These are phyloP conservation scores for Aptenodytes forsteri DNA, from an alignment of 2,113 vertebrate species.

Conservation along the genomic window DNA sequence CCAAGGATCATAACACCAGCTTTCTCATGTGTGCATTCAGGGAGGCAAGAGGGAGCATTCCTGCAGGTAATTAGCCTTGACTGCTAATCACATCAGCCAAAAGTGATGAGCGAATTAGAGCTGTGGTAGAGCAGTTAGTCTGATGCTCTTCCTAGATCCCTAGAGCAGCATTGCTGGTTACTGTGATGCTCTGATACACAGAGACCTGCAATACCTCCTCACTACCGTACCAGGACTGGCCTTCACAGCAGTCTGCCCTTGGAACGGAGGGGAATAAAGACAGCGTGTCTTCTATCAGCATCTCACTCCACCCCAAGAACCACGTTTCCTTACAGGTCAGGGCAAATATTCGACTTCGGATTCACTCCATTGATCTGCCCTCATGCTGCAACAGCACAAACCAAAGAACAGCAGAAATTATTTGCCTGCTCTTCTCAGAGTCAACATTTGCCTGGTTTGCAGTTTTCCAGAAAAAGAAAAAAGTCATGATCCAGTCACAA, in stretches of 20 bases:
- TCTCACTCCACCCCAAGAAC: background rate
- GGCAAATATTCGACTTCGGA: background rate
- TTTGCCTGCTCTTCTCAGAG: background rate
- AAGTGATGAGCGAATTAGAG: conserved; percentile 52
- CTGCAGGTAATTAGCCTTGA: conserved; percentile 47
- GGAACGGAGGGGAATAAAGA: background rate
- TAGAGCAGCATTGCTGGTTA: conserved; percentile 4
- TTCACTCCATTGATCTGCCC: background rate
- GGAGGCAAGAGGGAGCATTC: conserved; percentile 1
- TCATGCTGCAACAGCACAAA: background rate
- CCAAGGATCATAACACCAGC: background rate
- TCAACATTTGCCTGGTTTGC: background rate
- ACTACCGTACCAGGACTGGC: background rate
- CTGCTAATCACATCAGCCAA: conserved; percentile 51
- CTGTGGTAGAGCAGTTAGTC: background rate
- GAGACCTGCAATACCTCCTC: background rate
- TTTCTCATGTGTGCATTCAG: background rate
- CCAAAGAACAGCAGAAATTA: background rate
- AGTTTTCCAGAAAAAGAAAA: background rate
- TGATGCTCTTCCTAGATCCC: background rate
- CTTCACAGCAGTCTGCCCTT: background rate
- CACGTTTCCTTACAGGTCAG: background rate
- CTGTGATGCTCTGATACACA: background rate
- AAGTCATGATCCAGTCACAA: background rate
- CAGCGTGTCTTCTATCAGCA: rapidly evolving